Conservation (phyloP, 2,113 vertebrate genomes). For the Heterocephalus glaber region DNA sequence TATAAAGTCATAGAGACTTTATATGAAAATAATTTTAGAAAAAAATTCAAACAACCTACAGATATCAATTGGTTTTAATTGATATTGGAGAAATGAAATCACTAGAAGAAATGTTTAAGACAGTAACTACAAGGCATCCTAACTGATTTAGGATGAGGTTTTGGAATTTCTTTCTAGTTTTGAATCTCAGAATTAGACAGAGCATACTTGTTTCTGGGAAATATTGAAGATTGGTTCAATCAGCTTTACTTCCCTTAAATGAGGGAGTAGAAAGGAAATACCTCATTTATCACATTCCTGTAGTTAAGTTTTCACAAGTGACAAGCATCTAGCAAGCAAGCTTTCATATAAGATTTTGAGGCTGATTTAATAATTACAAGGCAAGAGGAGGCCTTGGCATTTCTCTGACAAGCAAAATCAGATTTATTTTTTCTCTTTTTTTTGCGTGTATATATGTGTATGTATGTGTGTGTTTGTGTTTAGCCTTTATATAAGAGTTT, state of each 20-base stretch:
- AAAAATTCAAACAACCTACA: background rate
- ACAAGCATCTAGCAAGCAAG: background rate
- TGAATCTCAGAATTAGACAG: background rate
- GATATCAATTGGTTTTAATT: background rate
- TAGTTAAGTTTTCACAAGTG: conserved; percentile 10
- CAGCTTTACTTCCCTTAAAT: background rate
- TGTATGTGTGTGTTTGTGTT: background rate
- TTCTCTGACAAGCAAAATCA: background rate
- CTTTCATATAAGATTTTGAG: background rate
- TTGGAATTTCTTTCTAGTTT: background rate
- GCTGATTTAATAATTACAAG: background rate
- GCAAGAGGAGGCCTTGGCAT: background rate
- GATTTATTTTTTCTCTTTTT: background rate
- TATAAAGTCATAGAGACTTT: background rate
- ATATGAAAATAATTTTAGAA: background rate
- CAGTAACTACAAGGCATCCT: background rate
- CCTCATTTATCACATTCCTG: background rate
- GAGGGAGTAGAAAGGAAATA: background rate
- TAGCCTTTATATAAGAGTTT: background rate
- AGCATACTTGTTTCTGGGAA: background rate
- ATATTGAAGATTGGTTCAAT: background rate
- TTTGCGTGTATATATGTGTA: background rate
- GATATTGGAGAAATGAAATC: background rate
- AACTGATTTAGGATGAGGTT: background rate
- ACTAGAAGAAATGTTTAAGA: background rate